phyloP scores from a whole-genome alignment of 2,888 invertebrate species.

The Torymus texanus region DNA sequence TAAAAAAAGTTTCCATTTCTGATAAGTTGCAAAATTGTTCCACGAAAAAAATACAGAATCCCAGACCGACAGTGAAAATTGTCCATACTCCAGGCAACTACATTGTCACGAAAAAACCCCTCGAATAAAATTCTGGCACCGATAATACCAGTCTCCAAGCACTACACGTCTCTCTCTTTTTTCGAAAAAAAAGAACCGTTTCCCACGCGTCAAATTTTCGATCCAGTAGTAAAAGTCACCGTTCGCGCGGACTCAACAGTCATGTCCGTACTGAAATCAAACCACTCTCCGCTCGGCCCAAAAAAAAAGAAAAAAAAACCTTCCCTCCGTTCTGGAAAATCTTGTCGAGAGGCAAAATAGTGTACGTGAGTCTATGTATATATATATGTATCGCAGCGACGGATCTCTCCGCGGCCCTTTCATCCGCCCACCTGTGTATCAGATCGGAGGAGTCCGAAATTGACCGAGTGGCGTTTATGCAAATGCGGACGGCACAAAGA shows the following conservation, averaged over 20 bases:
- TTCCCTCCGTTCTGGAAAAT: no score
- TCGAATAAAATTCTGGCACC: neutral
- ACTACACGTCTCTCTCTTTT: neutral
- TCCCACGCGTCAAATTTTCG: constrained; percentile 27
- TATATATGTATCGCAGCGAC: neutral
- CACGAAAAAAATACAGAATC: no score
- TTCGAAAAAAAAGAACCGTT: constrained; percentile 3
- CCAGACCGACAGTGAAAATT: no score
- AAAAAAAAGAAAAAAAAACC: constrained; percentile 5
- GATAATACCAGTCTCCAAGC: no score
- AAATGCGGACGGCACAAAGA: constrained; percentile 29
- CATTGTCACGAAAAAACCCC: no score
- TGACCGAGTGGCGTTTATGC: constrained; percentile 52
- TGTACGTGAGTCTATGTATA: no score
- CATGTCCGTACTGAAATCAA: constrained; percentile 34
- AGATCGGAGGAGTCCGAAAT: constrained; percentile 13
- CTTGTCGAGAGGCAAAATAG: no score
- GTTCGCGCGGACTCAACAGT: neutral
- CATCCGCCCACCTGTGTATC: neutral
- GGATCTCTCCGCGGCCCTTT: constrained; percentile 30
- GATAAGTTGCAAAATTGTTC: no score
- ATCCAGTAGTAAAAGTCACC: constrained; percentile 30
- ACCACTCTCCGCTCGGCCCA: constrained; percentile 16
- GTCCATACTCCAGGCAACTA: no score
- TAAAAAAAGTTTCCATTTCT: no score